Percentiles rank a stretch among this genome's conserved stretches.
These are phyloP conservation scores for Diogma glabrata DNA, from an alignment of 2,888 invertebrate genomes.

Conservation along the genomic window DNA sequence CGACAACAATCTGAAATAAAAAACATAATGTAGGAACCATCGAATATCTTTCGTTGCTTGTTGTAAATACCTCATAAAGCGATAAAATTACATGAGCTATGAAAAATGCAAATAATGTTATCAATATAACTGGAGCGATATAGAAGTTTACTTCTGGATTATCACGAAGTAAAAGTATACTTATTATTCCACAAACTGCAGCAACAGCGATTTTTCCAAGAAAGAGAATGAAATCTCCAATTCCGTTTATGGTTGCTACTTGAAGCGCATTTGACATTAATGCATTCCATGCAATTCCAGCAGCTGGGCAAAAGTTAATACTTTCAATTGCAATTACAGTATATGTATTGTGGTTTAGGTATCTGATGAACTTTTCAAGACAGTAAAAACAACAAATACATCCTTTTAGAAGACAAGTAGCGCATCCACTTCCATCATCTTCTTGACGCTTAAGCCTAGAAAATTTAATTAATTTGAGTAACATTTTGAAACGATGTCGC, in stretches of 20 bases:
- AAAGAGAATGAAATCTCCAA: constrained; percentile 87
- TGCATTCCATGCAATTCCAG: constrained; percentile 76
- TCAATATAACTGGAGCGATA: constrained; percentile 74
- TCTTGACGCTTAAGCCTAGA: constrained; percentile 52
- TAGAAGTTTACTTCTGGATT: constrained; percentile 67
- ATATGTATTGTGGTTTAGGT: constrained; percentile 89
- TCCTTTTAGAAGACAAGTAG: constrained; percentile 61
- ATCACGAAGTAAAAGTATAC: constrained; percentile 62
- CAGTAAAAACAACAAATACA: constrained; percentile 87
- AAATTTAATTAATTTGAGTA: constrained; percentile 19
- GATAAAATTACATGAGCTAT: constrained; percentile 89
- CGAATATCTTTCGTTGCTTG: neutral
- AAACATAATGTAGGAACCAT: constrained; percentile 5
- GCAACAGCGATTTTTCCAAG: constrained; percentile 71
- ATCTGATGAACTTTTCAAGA: constrained; percentile 82
- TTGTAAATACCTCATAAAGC: constrained; percentile 66
- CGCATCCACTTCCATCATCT: constrained; percentile 62
- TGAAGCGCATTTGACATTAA: constrained; percentile 72
- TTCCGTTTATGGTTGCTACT: constrained; percentile 83
- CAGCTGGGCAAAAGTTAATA: constrained; percentile 81
- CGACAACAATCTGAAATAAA: constrained; percentile 73
- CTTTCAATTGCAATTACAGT: constrained; percentile 89
- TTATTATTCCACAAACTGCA: constrained; percentile 67
- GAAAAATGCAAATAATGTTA: constrained; percentile 78
- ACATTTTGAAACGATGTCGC: too few relatives aligned